Evolutionary conservation across 2,113 vertebrate species (phyloP), one percentile per base, ranked within the genome.

Genomic region (Blennius ocellaris): DNA sequence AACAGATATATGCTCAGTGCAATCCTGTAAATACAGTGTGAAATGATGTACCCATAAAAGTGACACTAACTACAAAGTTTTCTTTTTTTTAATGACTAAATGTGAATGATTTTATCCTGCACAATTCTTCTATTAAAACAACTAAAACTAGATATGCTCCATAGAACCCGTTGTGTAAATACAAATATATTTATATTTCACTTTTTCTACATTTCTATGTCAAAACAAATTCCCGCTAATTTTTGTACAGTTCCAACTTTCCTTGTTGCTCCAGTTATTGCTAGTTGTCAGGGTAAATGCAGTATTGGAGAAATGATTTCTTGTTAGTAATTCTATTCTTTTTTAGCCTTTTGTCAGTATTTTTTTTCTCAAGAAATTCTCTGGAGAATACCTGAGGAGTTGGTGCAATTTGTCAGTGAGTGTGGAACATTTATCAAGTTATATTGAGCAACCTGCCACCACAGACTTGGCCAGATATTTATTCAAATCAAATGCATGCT

Each of bases 401-500:
- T 64, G 74, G 78, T 78, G 61, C 76, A 80, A 79, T 87, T 82
- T 88, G 74, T 87, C 73, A 80, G 62, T 86, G 61, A 86, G 61
- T 66, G 64, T 86, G 58, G 68, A 78, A 81, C 65, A 75, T 81
- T 84, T 73, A 79, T 82, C 47, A 86, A 68, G 67, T 76, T 84
- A 73, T 76, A 83, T 75, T 77, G 54, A 81, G 68, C 72, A 77
- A 71, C 82, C 69, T 76, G 69, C 62, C 73, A 69, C 62, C 30
- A 56, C 67, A 56, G 45, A 83, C 38, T 70, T 72, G n/a, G 51
- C 38, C 3, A 37, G 62, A 84, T 83, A 80, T 78, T 76, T 84
- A 84, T 89, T 83, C 58, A 78, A 80, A 88, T 84, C 67, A 43
- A 68, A 88, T 81, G 80, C 69, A 73, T 77, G 66, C 64, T 81